Evolutionary conservation across 1,140 invertebrate genomes (phyloP).

Genomic region (Drosophila eugracilis): DNA sequence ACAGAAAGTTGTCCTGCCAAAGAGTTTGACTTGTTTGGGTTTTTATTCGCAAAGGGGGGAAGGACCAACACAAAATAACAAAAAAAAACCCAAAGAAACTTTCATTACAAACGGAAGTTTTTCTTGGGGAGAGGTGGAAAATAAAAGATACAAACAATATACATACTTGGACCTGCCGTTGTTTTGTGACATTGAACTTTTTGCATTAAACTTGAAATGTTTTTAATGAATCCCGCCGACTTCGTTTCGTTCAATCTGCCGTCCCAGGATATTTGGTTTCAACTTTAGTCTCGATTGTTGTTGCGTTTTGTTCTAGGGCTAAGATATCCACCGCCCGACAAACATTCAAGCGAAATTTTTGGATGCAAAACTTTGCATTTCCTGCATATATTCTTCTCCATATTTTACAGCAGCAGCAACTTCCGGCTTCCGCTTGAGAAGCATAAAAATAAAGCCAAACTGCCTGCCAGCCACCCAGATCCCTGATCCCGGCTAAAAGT

Average conservation of each 20-base stretch:
- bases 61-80: background rate
- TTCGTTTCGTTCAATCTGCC: slow-evolving; percentile 26
- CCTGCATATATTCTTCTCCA: slow-evolving; percentile 69
- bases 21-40: slow-evolving; percentile 38
- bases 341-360: slow-evolving; percentile 27
- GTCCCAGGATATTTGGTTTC: slow-evolving; percentile 16
- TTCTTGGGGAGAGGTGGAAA: too few relatives aligned
- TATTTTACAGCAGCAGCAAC: slow-evolving; percentile 76
- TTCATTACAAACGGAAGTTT: slow-evolving; percentile 38
- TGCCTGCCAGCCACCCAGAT: slow-evolving; percentile 18
- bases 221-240: slow-evolving; percentile 60
- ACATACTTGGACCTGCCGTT: slow-evolving; percentile 44
- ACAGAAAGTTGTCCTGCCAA: slow-evolving; percentile 45
- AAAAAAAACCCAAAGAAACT: slow-evolving; percentile 37
- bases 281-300: slow-evolving; percentile 27
- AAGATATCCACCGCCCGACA: slow-evolving; percentile 36
- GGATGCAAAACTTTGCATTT: slow-evolving; percentile 77
- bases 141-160: slow-evolving; percentile 28
- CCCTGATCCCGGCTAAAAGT: slow-evolving; percentile 15
- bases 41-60: slow-evolving; percentile 24
- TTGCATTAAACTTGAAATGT: slow-evolving; percentile 56
- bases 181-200: slow-evolving; percentile 69
- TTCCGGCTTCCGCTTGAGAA: slow-evolving; percentile 70
- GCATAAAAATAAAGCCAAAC: slow-evolving; percentile 66
- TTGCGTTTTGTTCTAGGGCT: slow-evolving; percentile 26